Evolutionary conservation across 2,113 vertebrate species (phyloP).

Genomic region (Tenrec ecaudatus): DNA sequence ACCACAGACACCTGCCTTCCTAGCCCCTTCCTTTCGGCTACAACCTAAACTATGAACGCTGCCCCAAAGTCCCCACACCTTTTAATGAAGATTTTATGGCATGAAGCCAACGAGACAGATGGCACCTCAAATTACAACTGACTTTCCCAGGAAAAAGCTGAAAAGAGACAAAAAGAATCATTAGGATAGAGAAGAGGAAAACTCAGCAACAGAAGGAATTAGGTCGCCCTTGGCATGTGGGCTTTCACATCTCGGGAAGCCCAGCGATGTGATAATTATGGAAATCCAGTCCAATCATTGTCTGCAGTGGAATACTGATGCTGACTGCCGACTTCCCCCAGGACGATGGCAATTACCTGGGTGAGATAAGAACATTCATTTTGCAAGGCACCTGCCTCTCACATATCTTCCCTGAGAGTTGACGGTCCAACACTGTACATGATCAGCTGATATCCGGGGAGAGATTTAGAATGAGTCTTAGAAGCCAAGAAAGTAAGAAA

Average conservation of each 20-base stretch:
- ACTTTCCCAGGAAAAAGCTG: slow-evolving; percentile 72
- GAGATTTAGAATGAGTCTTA: neutral
- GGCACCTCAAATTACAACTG: slow-evolving; percentile 75
- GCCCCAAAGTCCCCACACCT: slow-evolving; percentile 49
- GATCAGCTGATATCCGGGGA: neutral
- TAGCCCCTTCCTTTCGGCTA: neutral
- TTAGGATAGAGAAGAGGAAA: slow-evolving; percentile 64
- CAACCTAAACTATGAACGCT: slow-evolving; percentile 34
- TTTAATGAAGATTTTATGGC: slow-evolving; percentile 80
- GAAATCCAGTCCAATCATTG: slow-evolving; percentile 14
- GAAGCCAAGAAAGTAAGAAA: neutral
- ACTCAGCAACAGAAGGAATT: slow-evolving; percentile 46
- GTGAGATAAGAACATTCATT: no score
- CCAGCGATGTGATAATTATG: slow-evolving; percentile 19
- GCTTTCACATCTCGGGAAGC: slow-evolving; percentile 8
- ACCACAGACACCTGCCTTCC: neutral
- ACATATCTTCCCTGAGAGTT: neutral
- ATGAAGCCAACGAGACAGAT: slow-evolving; percentile 81
- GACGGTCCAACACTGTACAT: neutral
- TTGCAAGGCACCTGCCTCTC: neutral
- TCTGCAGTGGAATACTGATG: neutral
- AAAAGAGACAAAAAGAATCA: slow-evolving; percentile 60
- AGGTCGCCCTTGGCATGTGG: slow-evolving; percentile 4
- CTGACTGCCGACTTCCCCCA: neutral
- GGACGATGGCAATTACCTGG: neutral